A percentile compares a stretch with the other conserved stretches of the same genome.
phyloP scores from a whole-genome alignment of 1,140 invertebrate genomes.

The Homalodisca vitripennis region DNA sequence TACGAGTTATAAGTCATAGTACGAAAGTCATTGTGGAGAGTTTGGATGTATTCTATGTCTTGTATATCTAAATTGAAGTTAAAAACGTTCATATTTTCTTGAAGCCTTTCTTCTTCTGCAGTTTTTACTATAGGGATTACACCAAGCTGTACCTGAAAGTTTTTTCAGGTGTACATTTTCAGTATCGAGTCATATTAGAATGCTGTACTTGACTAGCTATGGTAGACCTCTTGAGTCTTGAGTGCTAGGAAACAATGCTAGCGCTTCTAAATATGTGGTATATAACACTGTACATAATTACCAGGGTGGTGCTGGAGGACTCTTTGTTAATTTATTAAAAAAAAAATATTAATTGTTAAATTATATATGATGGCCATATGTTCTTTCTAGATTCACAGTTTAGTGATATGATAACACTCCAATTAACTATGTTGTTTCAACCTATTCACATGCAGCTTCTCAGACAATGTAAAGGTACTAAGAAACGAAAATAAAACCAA shows the following conservation, averaged over 20 bases:
- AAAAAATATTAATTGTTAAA: too few species aligned
- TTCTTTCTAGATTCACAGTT: too few species aligned
- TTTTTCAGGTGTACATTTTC: neutral
- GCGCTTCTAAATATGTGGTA: too few species aligned
- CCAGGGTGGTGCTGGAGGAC: neutral
- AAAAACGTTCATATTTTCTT: conserved; percentile 6
- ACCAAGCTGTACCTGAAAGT: neutral
- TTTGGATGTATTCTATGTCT: neutral
- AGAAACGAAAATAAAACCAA: too few species aligned
- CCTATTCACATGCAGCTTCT: too few species aligned
- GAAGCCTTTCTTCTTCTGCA: neutral
- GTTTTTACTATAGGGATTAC: neutral
- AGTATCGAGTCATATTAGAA: neutral
- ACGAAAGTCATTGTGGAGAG: neutral
- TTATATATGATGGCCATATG: too few species aligned
- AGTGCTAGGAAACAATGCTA: too few species aligned
- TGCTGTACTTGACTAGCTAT: neutral
- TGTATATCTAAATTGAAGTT: neutral
- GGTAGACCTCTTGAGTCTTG: too few species aligned
- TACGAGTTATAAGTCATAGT: neutral
- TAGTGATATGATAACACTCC: too few species aligned
- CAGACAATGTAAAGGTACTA: too few species aligned
- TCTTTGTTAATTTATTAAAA: neutral
- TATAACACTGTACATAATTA: too few species aligned
- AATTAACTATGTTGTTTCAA: too few species aligned